Percentiles rank a stretch among this genome's conserved stretches.
Conservation (phyloP, 2,113 vertebrate species). For the Malurus elegans region DNA sequence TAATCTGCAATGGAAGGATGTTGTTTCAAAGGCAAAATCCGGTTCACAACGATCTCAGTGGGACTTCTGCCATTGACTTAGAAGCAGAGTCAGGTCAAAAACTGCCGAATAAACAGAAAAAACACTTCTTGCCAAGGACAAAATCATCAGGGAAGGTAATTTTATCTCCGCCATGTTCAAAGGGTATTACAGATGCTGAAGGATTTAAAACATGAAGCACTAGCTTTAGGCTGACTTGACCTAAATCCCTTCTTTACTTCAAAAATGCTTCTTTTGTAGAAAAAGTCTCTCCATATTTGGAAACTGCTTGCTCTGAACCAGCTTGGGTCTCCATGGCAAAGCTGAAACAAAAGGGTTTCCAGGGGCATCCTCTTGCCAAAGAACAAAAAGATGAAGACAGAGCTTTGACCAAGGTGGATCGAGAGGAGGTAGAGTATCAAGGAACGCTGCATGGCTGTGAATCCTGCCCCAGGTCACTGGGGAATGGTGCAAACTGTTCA, state of each 20-base stretch:
- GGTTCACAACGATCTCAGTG: neutral
- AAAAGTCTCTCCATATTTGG: slow-evolving; percentile 12
- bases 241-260: slow-evolving; percentile 18
- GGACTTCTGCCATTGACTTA: neutral
- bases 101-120: neutral
- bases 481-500: neutral
- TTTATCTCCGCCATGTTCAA: neutral
- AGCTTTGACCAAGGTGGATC: slow-evolving; percentile 34
- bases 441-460: neutral
- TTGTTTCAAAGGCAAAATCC: slow-evolving; percentile 22
- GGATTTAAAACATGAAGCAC: neutral
- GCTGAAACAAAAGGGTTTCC: slow-evolving; percentile 82
- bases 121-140: neutral
- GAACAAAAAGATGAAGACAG: slow-evolving; percentile 61
- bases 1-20: neutral
- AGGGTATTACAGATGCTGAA: slow-evolving; percentile 27
- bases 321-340: slow-evolving; percentile 83
- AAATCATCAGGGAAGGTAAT: slow-evolving; percentile 19
- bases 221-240: slow-evolving; percentile 8
- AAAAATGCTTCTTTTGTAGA: slow-evolving; percentile 60
- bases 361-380: slow-evolving; percentile 61
- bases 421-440: slow-evolving; percentile 32
- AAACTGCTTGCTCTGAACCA: slow-evolving; percentile 66
- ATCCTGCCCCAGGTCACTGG: neutral
- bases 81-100: neutral